Evolutionary conservation across 2,113 vertebrate genomes (phyloP).

Genomic region (Plecturocebus donacophilus): DNA sequence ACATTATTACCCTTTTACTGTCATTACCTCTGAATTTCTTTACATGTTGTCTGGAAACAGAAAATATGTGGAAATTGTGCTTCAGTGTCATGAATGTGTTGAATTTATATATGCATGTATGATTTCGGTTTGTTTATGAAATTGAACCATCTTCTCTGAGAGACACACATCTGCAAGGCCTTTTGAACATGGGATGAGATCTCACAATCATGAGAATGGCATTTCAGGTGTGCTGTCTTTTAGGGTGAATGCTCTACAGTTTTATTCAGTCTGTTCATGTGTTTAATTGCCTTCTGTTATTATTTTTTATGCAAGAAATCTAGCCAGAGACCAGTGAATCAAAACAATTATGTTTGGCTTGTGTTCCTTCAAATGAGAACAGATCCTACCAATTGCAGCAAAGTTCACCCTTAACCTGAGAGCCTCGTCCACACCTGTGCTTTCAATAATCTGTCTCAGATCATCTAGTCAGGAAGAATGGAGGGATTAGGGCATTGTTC

Average conservation of each 20-base stretch:
- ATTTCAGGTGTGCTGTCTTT: constrained; percentile 37
- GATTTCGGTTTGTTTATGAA: background rate
- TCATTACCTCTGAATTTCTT: background rate
- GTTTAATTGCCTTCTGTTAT: constrained; percentile 70
- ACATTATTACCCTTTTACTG: background rate
- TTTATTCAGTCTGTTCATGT: constrained; percentile 49
- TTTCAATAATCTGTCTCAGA: background rate
- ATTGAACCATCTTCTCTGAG: background rate
- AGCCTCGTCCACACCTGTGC: fast-evolving
- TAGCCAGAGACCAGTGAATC: constrained; percentile 49
- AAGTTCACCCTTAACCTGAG: background rate
- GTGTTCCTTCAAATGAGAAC: constrained; percentile 23
- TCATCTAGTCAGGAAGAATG: background rate
- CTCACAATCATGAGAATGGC: background rate
- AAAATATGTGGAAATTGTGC: background rate
- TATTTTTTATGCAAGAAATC: constrained; percentile 58
- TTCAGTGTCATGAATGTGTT: background rate
- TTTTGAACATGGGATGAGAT: background rate
- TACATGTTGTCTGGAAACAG: background rate
- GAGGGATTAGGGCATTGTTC: background rate
- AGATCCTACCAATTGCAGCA: background rate
- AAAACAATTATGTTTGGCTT: constrained; percentile 47
- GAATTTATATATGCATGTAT: background rate
- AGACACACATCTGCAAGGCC: background rate
- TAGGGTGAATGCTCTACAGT: constrained; percentile 3